These are phyloP conservation scores for Myiozetetes cayanensis DNA, from an alignment of 2,113 vertebrate genomes.

Conservation along the genomic window DNA sequence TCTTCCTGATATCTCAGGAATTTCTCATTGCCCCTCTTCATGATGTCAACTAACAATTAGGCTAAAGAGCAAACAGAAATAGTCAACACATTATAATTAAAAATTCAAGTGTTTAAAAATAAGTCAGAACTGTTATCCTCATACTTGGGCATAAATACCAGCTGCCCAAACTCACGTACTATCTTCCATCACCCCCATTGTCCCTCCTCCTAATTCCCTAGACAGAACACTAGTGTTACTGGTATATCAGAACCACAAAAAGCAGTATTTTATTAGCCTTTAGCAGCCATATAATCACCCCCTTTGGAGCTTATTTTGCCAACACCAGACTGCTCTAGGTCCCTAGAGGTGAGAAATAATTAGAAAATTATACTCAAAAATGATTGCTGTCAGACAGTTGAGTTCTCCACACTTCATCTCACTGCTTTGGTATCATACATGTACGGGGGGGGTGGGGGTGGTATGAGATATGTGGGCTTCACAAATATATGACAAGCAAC, in stretches of 20 bases:
- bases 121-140: conserved; percentile 27
- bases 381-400: accelerated
- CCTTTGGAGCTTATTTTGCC: not conserved
- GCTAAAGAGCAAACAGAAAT: conserved; percentile 29
- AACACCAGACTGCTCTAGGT: not conserved
- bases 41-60: not conserved
- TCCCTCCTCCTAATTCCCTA: not conserved
- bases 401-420: not conserved
- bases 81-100: not conserved
- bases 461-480: not conserved
- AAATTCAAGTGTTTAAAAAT: conserved; percentile 17
- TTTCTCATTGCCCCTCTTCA: not conserved
- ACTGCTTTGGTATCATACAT: not conserved
- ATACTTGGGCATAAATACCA: conserved; percentile 38
- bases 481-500: not conserved
- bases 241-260: not conserved
- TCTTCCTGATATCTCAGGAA: not conserved
- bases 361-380: not conserved
- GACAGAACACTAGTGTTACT: not conserved
- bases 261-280: not conserved
- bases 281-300: not conserved
- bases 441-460: not conserved
- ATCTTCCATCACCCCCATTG: not conserved
- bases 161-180: not conserved
- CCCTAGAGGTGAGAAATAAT: not conserved